Percentiles rank a stretch among this genome's conserved stretches.
Conservation (phyloP, 1,140 invertebrate species). For the Scylla paramamosain region DNA sequence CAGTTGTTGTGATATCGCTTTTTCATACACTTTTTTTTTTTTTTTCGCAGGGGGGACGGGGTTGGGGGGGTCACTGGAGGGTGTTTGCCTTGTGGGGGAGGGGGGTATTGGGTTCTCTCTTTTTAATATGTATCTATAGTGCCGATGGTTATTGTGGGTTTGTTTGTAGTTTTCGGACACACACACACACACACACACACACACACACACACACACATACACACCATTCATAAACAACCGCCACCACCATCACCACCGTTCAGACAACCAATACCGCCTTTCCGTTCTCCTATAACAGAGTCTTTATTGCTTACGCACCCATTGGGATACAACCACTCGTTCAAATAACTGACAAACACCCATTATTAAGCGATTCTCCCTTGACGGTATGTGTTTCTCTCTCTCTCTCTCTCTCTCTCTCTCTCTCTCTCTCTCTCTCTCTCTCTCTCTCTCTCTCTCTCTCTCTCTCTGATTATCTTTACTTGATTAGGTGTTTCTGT, state of each 20-base stretch:
- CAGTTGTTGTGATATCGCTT: not conserved
- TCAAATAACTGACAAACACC: constrained; percentile 23
- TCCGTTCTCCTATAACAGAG: not conserved
- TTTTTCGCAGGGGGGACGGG: too few species aligned
- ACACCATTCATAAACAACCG: not conserved
- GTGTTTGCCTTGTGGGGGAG: too few species aligned
- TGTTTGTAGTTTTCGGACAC: not conserved
- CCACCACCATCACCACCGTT: constrained; percentile 17
- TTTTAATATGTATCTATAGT: not conserved
- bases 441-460: constrained; percentile 17
- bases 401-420: constrained; percentile 19
- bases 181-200: too few species aligned
- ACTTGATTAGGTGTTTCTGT: too few species aligned
- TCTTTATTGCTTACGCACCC: not conserved
- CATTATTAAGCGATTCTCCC: constrained; percentile 3
- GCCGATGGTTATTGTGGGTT: not conserved
- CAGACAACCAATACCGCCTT: constrained; percentile 1
- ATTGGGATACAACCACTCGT: not conserved
- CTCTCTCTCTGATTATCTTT: not conserved
- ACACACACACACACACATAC: not conserved
- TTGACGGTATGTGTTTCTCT: not conserved
- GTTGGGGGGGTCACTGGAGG: too few species aligned
- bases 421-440: constrained; percentile 18
- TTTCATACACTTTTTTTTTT: not conserved
- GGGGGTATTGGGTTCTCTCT: not conserved